A percentile compares a stretch with the other conserved stretches of the same genome.
phyloP scores from a whole-genome alignment of 2,888 invertebrate species.

The Cyclophora albipunctata region DNA sequence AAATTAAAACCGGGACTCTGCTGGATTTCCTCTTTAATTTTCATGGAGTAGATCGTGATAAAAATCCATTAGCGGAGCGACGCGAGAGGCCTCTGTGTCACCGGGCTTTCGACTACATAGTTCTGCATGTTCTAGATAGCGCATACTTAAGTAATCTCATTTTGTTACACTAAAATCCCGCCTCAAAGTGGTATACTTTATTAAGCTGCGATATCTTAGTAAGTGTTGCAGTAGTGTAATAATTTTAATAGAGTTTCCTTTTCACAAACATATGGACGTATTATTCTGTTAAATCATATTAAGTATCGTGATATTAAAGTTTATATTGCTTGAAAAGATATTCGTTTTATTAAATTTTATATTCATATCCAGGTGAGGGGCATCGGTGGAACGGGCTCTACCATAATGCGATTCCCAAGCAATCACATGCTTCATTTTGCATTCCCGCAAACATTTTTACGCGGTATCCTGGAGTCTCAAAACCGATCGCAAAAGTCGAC shows the following conservation, averaged over 20 bases:
- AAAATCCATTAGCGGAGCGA: conserved; percentile 62
- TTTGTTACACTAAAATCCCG: too few species aligned
- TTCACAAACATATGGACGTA: too few species aligned
- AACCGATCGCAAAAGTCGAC: conserved; percentile 19
- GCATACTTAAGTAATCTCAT: conserved; percentile 3
- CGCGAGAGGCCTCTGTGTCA: conserved; percentile 44
- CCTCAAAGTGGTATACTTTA: too few species aligned
- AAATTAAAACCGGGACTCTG: conserved; percentile 64
- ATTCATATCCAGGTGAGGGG: conserved; percentile 29
- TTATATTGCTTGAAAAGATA: background rate
- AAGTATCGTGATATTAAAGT: too few species aligned
- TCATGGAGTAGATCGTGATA: conserved; percentile 60
- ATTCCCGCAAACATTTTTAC: conserved; percentile 60
- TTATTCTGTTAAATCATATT: too few species aligned
- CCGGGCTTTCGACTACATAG: conserved; percentile 31
- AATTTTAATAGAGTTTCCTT: too few species aligned
- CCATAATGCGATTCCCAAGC: conserved; percentile 60
- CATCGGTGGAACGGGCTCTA: conserved; percentile 29
- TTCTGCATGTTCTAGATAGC: conserved; percentile 32
- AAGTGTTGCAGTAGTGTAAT: too few species aligned
- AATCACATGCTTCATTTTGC: conserved; percentile 71
- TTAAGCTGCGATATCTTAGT: too few species aligned
- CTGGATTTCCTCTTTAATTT: conserved; percentile 64
- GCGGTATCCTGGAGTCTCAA: conserved; percentile 30
- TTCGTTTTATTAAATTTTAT: conserved; percentile 16